Evolutionary conservation across 2,888 invertebrate species (phyloP), one percentile per base, ranked within the genome.

Genomic region (Pycnomerus fuliginosus): DNA sequence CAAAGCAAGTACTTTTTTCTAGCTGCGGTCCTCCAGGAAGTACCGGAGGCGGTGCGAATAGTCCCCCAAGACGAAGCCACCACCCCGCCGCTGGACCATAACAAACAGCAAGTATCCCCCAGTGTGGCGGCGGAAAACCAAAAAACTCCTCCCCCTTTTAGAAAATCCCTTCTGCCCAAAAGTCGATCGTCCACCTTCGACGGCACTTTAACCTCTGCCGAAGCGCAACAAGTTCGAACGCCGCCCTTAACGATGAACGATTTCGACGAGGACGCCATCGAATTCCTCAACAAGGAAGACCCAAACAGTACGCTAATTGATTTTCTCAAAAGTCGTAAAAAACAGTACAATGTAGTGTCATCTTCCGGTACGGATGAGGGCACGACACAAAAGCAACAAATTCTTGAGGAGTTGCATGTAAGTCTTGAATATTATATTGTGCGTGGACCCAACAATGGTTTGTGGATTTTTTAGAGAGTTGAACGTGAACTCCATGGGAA

Each of bases 301-400:
- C 75, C 76, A 56, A 76, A 74, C 47, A 67, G 66, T 53, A 70
- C 68, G 52, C 61, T 73, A 28, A 65, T 72, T 39, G 72, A 72
- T 40, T 72, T 67, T 54, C 71, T 72, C 48, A 72, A 72, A 54
- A 70, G 65, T 41, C 58, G 69, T 31, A 69, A 71, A 56, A 70
- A 68, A 53, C 66, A 67, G 45, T 61, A 61, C 47, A 63, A 55
- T 40, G 55, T 53, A 35, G 53, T 49, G 51, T 44, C 50, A 23
- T 47, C 54, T 12, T 46, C 55, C 29, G 42, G 40, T 25, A 52
- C 71, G 45, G 77, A 83, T 56, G 84, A 84, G 53, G 82, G 84
- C 59, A 79, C 81, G 50, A 73, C 80, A 37, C 79, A 82, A 56
- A 81, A 84, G 62, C 83, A 84, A 67, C 83, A 82, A 62, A 84